Percentiles rank a stretch among this genome's conserved stretches.
These are phyloP conservation scores for Leptonema lineaticorne DNA, from an alignment of 1,140 invertebrate genomes.

Conservation along the genomic window DNA sequence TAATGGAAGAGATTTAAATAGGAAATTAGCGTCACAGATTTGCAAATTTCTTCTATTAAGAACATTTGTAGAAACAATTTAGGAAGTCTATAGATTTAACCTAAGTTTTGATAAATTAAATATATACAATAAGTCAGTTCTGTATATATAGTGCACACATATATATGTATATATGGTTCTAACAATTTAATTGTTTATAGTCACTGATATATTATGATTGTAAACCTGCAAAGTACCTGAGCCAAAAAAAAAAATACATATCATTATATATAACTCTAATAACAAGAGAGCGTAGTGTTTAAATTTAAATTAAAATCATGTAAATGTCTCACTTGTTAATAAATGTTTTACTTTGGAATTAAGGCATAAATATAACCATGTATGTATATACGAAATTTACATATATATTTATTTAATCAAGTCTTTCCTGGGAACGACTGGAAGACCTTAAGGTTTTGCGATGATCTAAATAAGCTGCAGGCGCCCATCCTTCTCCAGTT, in stretches of 20 bases:
- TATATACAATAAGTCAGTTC: too few species aligned
- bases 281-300: not conserved
- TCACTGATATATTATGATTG: not conserved
- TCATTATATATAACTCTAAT: not conserved
- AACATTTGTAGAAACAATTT: too few species aligned
- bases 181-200: too few species aligned
- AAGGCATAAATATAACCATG: constrained; percentile 6
- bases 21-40: too few species aligned
- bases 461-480: constrained; percentile 87
- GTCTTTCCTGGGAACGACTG: constrained; percentile 60
- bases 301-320: not conserved
- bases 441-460: constrained; percentile 71
- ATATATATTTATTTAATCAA: constrained; percentile 41
- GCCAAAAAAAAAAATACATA: not conserved
- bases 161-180: too few species aligned
- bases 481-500: constrained; percentile 86
- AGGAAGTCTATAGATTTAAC: too few species aligned
- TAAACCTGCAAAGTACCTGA: constrained; percentile 12
- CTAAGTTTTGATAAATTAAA: too few species aligned
- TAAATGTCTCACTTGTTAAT: not conserved
- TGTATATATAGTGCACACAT: too few species aligned
- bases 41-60: too few species aligned
- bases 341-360: not conserved
- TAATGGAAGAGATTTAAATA: too few species aligned
- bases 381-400: constrained; percentile 22